Evolutionary conservation across 2,888 invertebrate species (phyloP).

Genomic region (Acronicta aceris): DNA sequence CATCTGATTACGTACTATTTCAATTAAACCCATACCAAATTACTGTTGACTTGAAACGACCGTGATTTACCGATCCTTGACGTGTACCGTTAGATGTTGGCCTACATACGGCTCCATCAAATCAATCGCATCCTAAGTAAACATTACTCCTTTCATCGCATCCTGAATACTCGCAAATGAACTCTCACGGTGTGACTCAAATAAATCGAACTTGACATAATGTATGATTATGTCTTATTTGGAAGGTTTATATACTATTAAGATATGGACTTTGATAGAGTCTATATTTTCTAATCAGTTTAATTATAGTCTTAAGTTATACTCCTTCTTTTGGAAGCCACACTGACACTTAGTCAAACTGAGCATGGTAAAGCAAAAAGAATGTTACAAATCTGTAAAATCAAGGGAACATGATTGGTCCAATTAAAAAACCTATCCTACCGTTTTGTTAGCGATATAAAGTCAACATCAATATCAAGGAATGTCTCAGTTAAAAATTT

Average conservation of each 20-base stretch:
- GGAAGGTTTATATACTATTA: too few relatives aligned
- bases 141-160: constrained; percentile 38
- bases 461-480: too few relatives aligned
- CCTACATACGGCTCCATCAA: constrained; percentile 35
- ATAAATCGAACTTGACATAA: constrained; percentile 32
- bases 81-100: constrained; percentile 46
- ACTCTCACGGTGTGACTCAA: constrained; percentile 41
- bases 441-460: too few relatives aligned
- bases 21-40: constrained; percentile 30
- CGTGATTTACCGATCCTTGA: constrained; percentile 45
- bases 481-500: too few relatives aligned
- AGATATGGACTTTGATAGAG: too few relatives aligned
- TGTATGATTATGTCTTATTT: constrained; percentile 1
- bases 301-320: too few relatives aligned
- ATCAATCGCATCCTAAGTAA: constrained; percentile 54
- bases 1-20: constrained; percentile 30
- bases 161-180: constrained; percentile 57
- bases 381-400: background rate
- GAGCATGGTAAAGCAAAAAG: too few relatives aligned
- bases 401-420: background rate
- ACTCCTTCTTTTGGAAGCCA: too few relatives aligned
- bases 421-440: too few relatives aligned
- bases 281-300: background rate
- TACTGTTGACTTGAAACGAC: constrained; percentile 27
- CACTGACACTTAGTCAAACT: too few relatives aligned